Evolutionary conservation across 92 coral and sea anemone genomes (phyloP), one percentile per base, ranked within the genome.

Genomic region (Blastomussa wellsi): DNA sequence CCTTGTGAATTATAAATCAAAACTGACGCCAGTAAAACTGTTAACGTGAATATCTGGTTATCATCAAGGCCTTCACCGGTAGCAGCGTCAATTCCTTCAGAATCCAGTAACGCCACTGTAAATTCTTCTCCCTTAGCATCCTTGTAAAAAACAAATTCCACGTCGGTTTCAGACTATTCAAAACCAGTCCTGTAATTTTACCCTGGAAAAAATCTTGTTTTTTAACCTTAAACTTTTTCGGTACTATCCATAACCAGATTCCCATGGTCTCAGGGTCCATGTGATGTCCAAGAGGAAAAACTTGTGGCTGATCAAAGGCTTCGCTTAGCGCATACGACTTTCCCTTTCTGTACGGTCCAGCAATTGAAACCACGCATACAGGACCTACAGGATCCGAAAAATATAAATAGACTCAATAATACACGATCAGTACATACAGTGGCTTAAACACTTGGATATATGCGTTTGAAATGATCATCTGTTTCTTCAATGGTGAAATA

Each of bases 251-350:
- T 85, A 85, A 35, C 95, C 95, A 94, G 82, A 94, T 94, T 13
- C 95, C 98, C 86, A 91, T 87, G 71, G 98, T 94, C 82, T 91
- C 92, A 29, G 95, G 93, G 62, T 87, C 90, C 92, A 93, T 77
- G 32, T 42, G 65, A 87, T 93, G 93, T 1, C 97, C 97, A 49
- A 91, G 85, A n/a, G 88, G 88, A 81, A 93, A 93, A 4, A 90
- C 53, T 24, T 72, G 35, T 67, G 60, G 51, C 24, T 81, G 85
- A 47, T 26, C 22, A 36, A 81, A 81, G 2, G 77, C 85, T 16
- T 81, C 44, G 55, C 76, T 67, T 22, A 81, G 36, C 15, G 31
- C 64, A 41, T n/a, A 81, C 3, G 85, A 81, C 77, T 81, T 81
- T 31, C 85, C 77, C 22, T 81, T 64, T 4, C 85, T 66, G 59